Percentiles rank a stretch among this genome's conserved stretches.
phyloP scores from a whole-genome alignment of 2,113 vertebrate genomes.

The Rhadina sibilatrix region DNA sequence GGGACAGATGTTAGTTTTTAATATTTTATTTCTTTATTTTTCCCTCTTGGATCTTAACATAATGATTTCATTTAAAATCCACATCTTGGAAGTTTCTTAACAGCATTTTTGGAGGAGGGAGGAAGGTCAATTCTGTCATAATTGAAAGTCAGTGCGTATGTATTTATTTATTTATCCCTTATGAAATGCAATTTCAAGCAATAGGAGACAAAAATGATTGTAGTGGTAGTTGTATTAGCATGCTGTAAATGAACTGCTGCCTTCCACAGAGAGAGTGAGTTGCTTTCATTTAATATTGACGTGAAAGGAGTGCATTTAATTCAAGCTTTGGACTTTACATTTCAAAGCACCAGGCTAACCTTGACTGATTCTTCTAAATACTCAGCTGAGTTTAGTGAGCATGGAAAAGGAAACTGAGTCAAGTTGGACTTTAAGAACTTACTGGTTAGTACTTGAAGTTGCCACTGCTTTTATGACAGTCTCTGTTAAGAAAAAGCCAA shows the following conservation, averaged over 20 bases:
- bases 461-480: not conserved
- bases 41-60: not conserved
- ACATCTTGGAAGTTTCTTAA: not conserved
- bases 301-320: not conserved
- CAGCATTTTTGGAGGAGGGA: not conserved
- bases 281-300: constrained; percentile 4
- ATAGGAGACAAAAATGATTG: not conserved
- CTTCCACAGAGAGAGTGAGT: not conserved
- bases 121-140: not conserved
- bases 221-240: not conserved
- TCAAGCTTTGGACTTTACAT: not conserved
- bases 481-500: not conserved
- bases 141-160: not conserved
- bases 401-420: not conserved
- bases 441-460: not conserved
- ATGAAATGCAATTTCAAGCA: not conserved
- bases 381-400: not conserved
- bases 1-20: constrained; percentile 33
- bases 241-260: not conserved
- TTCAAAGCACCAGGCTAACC: not conserved
- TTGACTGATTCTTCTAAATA: not conserved
- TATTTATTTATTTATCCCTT: not conserved
- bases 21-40: constrained; percentile 24
- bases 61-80: constrained; percentile 15
- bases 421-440: not conserved